phyloP scores from a whole-genome alignment of 1,140 invertebrate species.

The Anoplophora glabripennis region DNA sequence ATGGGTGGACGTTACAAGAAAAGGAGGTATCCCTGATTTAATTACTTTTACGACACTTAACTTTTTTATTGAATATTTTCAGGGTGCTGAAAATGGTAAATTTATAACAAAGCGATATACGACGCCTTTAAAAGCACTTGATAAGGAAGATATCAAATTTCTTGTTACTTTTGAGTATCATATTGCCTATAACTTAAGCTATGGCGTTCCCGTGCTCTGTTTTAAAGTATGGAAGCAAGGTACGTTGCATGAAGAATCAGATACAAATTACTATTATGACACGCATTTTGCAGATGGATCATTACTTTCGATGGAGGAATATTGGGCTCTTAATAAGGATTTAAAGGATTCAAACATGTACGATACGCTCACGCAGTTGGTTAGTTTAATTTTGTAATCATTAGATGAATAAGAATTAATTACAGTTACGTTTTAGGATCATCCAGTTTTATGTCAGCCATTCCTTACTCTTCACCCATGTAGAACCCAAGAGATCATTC shows the following conservation, averaged over 20 bases:
- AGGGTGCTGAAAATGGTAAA: slow-evolving; percentile 18
- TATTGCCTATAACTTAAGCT: slow-evolving; percentile 49
- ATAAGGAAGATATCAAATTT: slow-evolving; percentile 7
- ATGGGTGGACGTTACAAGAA: slow-evolving; percentile 20
- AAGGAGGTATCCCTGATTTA: background rate
- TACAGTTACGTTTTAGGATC: slow-evolving; percentile 39
- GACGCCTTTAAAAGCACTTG: slow-evolving; percentile 7
- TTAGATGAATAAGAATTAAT: background rate
- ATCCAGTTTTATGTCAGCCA: slow-evolving; percentile 50
- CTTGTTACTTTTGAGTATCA: slow-evolving; percentile 49
- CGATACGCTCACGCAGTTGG: slow-evolving; percentile 38
- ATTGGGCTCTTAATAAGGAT: slow-evolving; percentile 29
- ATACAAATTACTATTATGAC: background rate
- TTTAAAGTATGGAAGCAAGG: slow-evolving; percentile 48
- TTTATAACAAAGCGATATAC: slow-evolving; percentile 35
- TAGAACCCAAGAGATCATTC: slow-evolving; percentile 47
- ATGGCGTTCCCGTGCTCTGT: slow-evolving; percentile 50
- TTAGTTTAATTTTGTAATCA: slow-evolving; percentile 9
- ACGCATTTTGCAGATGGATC: slow-evolving; percentile 29
- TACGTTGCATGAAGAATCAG: slow-evolving; percentile 19
- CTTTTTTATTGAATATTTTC: background rate
- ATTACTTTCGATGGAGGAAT: slow-evolving; percentile 33
- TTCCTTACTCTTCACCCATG: slow-evolving; percentile 51
- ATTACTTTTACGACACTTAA: background rate
- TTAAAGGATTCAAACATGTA: slow-evolving; percentile 31